Percentiles rank a stretch among this genome's conserved stretches.
Conservation (phyloP, 2,113 vertebrate genomes). For the Meleagris gallopavo region DNA sequence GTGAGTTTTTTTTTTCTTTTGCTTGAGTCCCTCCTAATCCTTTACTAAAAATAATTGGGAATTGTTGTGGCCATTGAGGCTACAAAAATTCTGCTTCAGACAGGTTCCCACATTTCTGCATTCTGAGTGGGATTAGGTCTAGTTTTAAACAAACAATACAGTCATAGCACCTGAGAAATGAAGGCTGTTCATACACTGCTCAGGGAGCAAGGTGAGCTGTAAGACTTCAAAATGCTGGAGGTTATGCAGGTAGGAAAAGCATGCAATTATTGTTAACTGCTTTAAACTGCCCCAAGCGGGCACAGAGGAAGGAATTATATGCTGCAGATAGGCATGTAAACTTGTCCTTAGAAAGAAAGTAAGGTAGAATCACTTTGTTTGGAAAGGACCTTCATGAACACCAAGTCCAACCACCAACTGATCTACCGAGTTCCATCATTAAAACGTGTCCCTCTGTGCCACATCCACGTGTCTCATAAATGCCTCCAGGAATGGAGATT, state of each 20-base stretch:
- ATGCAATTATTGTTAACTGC: rapidly evolving
- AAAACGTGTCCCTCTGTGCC: neutral
- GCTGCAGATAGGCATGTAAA: neutral
- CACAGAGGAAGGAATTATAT: neutral
- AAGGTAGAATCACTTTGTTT: neutral
- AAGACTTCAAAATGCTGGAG: neutral
- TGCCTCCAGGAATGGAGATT: neutral
- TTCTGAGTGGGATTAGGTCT: neutral
- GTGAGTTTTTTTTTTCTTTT: neutral
- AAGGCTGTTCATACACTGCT: rapidly evolving
- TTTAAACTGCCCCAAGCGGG: neutral
- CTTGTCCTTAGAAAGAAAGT: neutral
- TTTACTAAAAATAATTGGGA: neutral
- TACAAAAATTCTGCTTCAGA: neutral
- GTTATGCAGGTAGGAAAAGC: neutral
- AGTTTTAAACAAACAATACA: neutral
- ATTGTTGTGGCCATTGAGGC: neutral
- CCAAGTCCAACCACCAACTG: neutral
- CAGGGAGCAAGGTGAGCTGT: neutral
- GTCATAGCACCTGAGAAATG: neutral
- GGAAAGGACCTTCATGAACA: neutral
- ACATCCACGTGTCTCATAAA: neutral
- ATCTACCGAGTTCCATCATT: neutral
- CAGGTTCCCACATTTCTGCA: neutral
- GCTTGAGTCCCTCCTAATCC: neutral